Base-by-base conservation (phyloP, 1,140 invertebrate genomes). In the Mylabris phalerata region DNA sequence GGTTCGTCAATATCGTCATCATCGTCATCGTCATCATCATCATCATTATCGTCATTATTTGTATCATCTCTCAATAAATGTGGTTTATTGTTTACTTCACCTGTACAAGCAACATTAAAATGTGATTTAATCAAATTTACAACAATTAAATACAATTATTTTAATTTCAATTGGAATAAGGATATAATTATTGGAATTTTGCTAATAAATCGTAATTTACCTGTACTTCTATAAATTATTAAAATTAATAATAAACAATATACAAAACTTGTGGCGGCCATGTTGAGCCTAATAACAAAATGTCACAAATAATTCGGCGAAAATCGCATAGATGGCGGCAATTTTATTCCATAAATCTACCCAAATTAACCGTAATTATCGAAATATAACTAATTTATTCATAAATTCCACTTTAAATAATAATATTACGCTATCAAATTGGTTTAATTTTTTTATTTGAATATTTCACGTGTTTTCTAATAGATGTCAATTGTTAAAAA, bases 181-280 rank as follows among this genome's bases (percentile, higher is more conserved):
- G 19, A 19, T 19, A 19, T 19, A 19, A 19, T 19, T 19, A 19
- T 19, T 19, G 19, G 19, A 19, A 19, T 19, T 54, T 27, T 3
- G n/a, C 39, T 47, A 48, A 11, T 9, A 13, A 9, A 48, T 19
- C 19, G 10, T 10, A 48, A n/a, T 42, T 54, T 59, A 71, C 67
- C 63, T 67, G 64, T 61, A 45, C 61, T 60, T 54, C 61, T 60
- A 48, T 59, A 64, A 61, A 67, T 55, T 55, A 57, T 55, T 59
- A 69, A 63, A 52, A 71, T 52, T 41, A 71, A 65, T 65, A 71
- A 63, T 65, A 72, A 71, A 72, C 64, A 70, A 63, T 67, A 66
- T 60, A 67, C 48, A 59, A 65, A 63, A 63, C 60, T 61, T 44
- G 59, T 64, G 57, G 65, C 65, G 57, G 69, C 71, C 71, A 72